These are phyloP conservation scores for Battus philenor DNA, from an alignment of 1,140 invertebrate genomes.

Conservation along the genomic window DNA sequence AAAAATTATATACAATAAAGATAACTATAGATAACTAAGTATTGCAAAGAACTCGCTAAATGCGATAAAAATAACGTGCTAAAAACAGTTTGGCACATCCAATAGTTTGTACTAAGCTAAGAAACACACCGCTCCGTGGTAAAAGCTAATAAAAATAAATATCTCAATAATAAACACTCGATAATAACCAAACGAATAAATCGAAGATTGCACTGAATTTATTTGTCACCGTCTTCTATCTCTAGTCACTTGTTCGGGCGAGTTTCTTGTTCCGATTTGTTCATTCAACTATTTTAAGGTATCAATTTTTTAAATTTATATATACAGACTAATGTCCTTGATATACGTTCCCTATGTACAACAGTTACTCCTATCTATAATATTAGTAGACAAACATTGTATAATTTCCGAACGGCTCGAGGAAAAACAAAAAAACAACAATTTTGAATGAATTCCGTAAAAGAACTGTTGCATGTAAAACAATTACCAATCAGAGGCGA, in stretches of 20 bases:
- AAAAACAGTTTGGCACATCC: conserved; percentile 66
- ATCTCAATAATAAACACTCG: conserved; percentile 45
- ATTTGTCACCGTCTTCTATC: conserved; percentile 40
- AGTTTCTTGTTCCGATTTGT: conserved; percentile 70
- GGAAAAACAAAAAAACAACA: conserved; percentile 21
- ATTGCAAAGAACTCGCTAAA: conserved; percentile 60
- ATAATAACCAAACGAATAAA: conserved; percentile 54
- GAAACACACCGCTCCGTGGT: conserved; percentile 56
- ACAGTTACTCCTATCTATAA: conserved; percentile 67
- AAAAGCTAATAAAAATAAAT: conserved; percentile 67
- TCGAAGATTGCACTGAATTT: conserved; percentile 63
- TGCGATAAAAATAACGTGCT: conserved; percentile 54
- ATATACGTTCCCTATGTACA: conserved; percentile 64
- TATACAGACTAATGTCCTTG: conserved; percentile 41
- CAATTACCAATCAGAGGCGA: conserved; percentile 68
- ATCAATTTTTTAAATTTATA: conserved; percentile 58
- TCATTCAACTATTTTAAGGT: conserved; percentile 52
- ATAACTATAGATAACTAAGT: conserved; percentile 45
- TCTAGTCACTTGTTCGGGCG: conserved; percentile 68
- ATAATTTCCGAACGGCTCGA: conserved; percentile 33
- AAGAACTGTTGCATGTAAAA: conserved; percentile 27
- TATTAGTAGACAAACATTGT: conserved; percentile 38
- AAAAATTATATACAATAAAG: conserved; percentile 36
- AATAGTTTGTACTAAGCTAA: conserved; percentile 67
- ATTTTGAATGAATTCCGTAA: conserved; percentile 20